Percentiles rank a stretch among this genome's conserved stretches.
phyloP scores from a whole-genome alignment of 2,888 invertebrate species.

The Camptogramma bilineatum region DNA sequence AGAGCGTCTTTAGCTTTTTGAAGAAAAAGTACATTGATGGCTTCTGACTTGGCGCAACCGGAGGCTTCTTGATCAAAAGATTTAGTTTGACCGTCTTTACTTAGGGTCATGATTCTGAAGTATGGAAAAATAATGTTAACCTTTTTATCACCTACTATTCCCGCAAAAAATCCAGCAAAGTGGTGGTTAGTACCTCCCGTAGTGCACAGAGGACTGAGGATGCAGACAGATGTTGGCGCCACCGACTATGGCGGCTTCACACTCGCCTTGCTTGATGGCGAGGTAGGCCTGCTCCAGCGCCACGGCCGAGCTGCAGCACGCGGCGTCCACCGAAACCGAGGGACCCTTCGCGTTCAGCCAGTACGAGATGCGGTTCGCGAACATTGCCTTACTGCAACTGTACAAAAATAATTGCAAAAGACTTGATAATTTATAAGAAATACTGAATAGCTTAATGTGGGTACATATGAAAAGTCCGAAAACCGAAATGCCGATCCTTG shows the following conservation, averaged over 20 bases:
- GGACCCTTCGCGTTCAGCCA: slow-evolving; percentile 65
- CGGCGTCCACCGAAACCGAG: slow-evolving; percentile 56
- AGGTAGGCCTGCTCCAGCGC: slow-evolving; percentile 58
- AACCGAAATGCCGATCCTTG: no score
- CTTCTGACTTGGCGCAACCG: slow-evolving; percentile 90
- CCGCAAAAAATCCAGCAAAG: no score
- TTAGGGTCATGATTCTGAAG: slow-evolving; percentile 72
- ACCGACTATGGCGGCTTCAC: slow-evolving; percentile 84
- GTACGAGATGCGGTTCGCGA: slow-evolving; percentile 65
- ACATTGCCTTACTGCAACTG: slow-evolving; percentile 60
- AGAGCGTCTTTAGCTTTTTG: slow-evolving; percentile 84
- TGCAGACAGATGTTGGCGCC: slow-evolving; percentile 63
- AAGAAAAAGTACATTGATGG: slow-evolving; percentile 87
- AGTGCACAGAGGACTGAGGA: slow-evolving; percentile 68
- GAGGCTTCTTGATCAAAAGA: slow-evolving; percentile 92
- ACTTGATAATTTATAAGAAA: no score
- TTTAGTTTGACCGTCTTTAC: slow-evolving; percentile 92
- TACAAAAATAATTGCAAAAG: not conserved
- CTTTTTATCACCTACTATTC: no score
- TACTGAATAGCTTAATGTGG: no score
- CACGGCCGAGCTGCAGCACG: slow-evolving; percentile 54
- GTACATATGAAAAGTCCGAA: no score
- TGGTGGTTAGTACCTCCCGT: slow-evolving; percentile 40
- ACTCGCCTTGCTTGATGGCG: slow-evolving; percentile 58
- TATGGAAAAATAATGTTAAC: no score